phyloP scores from a whole-genome alignment of 2,797 vertebrate genomes.

The Graptemys geographica region DNA sequence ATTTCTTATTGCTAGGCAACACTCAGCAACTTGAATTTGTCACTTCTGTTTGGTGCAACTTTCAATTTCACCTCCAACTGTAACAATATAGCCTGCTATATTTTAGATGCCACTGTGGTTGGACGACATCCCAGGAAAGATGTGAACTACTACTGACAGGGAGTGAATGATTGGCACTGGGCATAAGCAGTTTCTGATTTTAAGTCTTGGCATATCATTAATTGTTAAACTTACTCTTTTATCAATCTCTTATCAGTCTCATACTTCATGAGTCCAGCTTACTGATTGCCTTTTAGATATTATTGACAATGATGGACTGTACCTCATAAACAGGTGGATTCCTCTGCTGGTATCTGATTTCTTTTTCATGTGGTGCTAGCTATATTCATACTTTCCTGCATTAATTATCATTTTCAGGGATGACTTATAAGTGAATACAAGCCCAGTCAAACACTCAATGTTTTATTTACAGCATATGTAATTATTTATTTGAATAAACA shows the following conservation, averaged over 20 bases:
- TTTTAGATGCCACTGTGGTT: constrained; percentile 86
- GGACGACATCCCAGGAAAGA: constrained; percentile 86
- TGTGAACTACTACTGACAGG: constrained; percentile 86
- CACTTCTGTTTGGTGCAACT: constrained; percentile 86
- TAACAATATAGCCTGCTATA: constrained; percentile 85
- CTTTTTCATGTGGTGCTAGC: background rate
- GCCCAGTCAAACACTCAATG: background rate
- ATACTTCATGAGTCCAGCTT: constrained; percentile 68
- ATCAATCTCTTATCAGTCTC: constrained; percentile 69
- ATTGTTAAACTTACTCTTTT: constrained; percentile 81
- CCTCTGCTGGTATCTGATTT: constrained; percentile 8
- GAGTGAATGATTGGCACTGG: constrained; percentile 86
- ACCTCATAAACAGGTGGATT: constrained; percentile 49
- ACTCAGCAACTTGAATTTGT: constrained; percentile 86
- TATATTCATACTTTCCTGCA: constrained; percentile 16
- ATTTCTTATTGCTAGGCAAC: constrained; percentile 87
- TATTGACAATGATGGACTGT: constrained; percentile 44
- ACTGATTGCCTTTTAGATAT: constrained; percentile 74
- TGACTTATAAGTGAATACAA: background rate
- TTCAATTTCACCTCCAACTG: constrained; percentile 87
- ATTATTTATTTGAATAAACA: constrained; percentile 27
- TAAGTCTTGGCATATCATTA: constrained; percentile 83
- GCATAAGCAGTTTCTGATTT: constrained; percentile 84
- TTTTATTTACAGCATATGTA: background rate
- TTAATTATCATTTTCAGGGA: background rate